These are phyloP conservation scores for Salvelinus fontinalis DNA, from an alignment of 2,113 vertebrate genomes.

Conservation along the genomic window DNA sequence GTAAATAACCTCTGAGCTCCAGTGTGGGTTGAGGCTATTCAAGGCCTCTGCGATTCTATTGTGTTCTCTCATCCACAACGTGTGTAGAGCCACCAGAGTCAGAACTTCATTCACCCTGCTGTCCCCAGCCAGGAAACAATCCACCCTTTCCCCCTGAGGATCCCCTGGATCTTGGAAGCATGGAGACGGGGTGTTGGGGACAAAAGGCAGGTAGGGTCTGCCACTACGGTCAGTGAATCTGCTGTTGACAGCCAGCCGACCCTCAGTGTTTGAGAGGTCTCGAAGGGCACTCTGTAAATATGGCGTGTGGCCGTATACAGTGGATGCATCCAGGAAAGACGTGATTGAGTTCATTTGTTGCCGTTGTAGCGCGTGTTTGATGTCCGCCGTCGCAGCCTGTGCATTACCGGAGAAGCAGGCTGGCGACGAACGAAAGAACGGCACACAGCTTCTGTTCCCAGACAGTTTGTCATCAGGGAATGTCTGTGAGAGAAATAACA, in stretches of 20 bases:
- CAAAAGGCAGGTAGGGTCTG: conserved; percentile 80
- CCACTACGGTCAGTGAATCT: conserved; percentile 70
- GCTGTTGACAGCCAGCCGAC: conserved; percentile 79
- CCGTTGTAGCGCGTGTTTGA: conserved; percentile 62
- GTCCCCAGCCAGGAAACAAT: conserved; percentile 91
- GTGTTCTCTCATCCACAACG: conserved; percentile 91
- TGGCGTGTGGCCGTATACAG: conserved; percentile 82
- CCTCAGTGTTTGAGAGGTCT: conserved; percentile 77
- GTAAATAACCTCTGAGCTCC: conserved; percentile 80
- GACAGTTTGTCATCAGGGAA: neutral
- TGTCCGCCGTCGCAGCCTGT: conserved; percentile 40
- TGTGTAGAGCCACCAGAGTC: conserved; percentile 82
- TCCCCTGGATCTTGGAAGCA: conserved; percentile 69
- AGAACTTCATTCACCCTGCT: conserved; percentile 84
- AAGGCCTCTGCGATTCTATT: conserved; percentile 83
- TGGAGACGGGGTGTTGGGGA: conserved; percentile 57
- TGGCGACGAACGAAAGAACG: conserved; percentile 30
- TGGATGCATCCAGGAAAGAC: conserved; percentile 91
- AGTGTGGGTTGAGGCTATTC: conserved; percentile 79
- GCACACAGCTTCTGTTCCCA: conserved; percentile 56
- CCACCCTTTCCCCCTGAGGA: conserved; percentile 61
- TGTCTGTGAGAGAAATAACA: neutral
- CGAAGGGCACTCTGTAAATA: conserved; percentile 71
- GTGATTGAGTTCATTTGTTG: conserved; percentile 89
- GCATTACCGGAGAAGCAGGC: conserved; percentile 69